Conservation (phyloP, 2,113 vertebrate genomes). For the Aspidoscelis tigris region DNA sequence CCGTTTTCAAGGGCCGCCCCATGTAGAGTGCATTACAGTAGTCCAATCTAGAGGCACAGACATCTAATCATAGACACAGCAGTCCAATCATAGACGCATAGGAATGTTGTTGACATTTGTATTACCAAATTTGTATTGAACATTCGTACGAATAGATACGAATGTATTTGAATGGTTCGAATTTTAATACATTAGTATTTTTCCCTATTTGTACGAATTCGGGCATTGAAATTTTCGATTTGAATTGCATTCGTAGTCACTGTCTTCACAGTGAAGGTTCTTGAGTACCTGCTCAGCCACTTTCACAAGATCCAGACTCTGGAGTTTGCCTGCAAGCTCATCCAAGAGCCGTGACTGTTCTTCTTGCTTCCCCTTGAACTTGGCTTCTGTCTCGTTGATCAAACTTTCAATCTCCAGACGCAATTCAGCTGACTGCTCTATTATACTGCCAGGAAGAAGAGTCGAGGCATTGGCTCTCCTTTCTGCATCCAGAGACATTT, state of each 20-base stretch:
- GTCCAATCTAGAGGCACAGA: too few relatives aligned
- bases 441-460: slow-evolving; percentile 66
- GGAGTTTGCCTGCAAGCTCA: slow-evolving; percentile 89
- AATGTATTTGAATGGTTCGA: too few relatives aligned
- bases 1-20: too few relatives aligned
- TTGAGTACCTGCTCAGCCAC: slow-evolving; percentile 82
- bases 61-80: too few relatives aligned
- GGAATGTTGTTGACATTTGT: too few relatives aligned
- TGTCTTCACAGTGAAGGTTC: accelerated
- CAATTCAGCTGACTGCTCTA: slow-evolving; percentile 78
- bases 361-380: slow-evolving; percentile 83
- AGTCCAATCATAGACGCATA: too few relatives aligned
- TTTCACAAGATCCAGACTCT: slow-evolving; percentile 87
- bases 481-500: slow-evolving; percentile 89
- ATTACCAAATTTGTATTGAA: too few relatives aligned
- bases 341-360: slow-evolving; percentile 88
- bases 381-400: slow-evolving; percentile 79
- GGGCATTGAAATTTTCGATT: too few relatives aligned
- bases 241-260: neutral
- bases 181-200: too few relatives aligned
- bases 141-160: too few relatives aligned
- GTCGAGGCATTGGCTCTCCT: slow-evolving; percentile 86
- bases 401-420: slow-evolving; percentile 83
- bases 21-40: too few relatives aligned
- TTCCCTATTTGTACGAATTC: too few relatives aligned